Evolutionary conservation across 2,113 vertebrate species (phyloP), one percentile per base, ranked within the genome.

Genomic region (Arenaria interpres): DNA sequence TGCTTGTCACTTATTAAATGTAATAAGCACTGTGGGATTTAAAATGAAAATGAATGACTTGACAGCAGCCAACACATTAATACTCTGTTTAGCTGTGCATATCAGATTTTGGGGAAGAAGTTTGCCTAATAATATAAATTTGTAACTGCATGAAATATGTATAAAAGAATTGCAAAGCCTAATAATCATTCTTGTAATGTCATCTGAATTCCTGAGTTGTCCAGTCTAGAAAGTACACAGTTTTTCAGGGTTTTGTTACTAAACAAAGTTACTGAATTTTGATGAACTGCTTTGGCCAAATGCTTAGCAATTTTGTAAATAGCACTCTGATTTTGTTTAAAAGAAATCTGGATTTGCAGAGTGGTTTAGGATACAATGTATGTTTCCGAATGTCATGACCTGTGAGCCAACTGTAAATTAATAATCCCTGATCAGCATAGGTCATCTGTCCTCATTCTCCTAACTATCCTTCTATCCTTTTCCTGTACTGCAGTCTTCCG

Each of bases 1-100:
- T 83, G 8, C 81, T 88, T 93, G 50, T 66, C n/a, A 35, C 32
- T 87, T 85, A 53, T 25, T 73, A 76, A 75, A 62, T 66, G 5
- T 59, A 89, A 64, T 73, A 66, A 82, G 6, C 45, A 50, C 39
- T 50, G 53, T n/a, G 74, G n/a, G 71, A 85, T 88, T 94, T 95
- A 39, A 90, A 86, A 94, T 79, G 30, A 87, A 94, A 95, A 93
- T 79, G 9, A 73, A 85, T 50, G 20, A 64, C 45, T 94, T 85
- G 24, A 63, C 71, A 75, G 48, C 62, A 89, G n/a, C 33, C 45
- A 85, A 41, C 32, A 66, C 11, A 85, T 84, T 85, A 90, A 88
- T 85, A 60, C 35, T 72, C 27, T 93, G 22, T 88, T 95, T 83
- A 95, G 54, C 50, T 90, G 59, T 73, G 59, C 15, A 59, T 69